Evolutionary conservation across 2,888 invertebrate species (phyloP), one percentile per base, ranked within the genome.

Genomic region (Mimachlamys varia): DNA sequence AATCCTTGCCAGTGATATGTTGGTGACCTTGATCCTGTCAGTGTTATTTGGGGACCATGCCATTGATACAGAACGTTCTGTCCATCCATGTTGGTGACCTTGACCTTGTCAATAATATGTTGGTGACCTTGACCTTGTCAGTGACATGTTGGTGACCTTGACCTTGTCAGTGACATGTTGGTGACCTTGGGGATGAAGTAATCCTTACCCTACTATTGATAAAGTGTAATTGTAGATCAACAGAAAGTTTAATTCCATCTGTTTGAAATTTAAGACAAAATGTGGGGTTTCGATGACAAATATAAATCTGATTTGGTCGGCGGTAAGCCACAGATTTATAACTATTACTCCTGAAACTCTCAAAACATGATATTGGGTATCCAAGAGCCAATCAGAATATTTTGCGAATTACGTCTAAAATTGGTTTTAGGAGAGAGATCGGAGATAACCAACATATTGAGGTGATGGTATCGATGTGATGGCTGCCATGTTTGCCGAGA

Each of bases 401-500:
- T 27, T 76, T 76, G 0, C 33, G 76, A 76, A 76, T 76, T 76
- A 76, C 76, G 76, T 76, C 27, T 76, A 33, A 76, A 76, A 76
- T 76, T 76, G 76, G 76, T 10, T 76, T 76, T 15, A 76, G 76
- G 33, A 76, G 76, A 33, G 27, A 33, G 27, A 76, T 76, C 76
- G 33, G 2, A 33, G 76, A 76, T 76, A 27, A 76, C 76, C 76
- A 76, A 76, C 58, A 76, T 33, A 76, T 33, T 33, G 27, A 33
- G 76, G 76, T 76, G 76, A 76, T 76, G 15, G 76, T 76, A 76
- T 76, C 76, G n/a, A 12, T 76, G 33, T 76, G 33, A 76, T 76
- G 33, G 33, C 76, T 76, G 76, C 76, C 76, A 76, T 33, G 33
- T 76, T 76, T 76, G 27, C 76, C 17, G 0, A 27, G 76, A 76